phyloP scores from a whole-genome alignment of 2,113 vertebrate genomes.

The Eurypyga helias region DNA sequence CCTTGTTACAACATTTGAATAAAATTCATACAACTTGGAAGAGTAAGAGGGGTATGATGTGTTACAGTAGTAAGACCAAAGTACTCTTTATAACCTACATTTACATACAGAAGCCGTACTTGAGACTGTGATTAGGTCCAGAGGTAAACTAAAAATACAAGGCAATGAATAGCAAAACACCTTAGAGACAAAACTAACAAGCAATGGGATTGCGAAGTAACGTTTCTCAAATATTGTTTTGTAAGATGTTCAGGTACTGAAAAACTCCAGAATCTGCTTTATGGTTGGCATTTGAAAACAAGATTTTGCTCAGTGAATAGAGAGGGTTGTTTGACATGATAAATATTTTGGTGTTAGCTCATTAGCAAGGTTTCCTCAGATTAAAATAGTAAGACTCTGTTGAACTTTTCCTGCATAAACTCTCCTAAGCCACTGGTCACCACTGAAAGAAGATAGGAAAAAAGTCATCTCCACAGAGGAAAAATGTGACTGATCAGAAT shows the following conservation, averaged over 20 bases:
- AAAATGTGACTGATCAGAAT: not conserved
- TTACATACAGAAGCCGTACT: not conserved
- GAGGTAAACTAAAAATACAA: not conserved
- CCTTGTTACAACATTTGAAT: not conserved
- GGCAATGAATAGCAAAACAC: not conserved
- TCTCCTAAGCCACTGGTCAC: not conserved
- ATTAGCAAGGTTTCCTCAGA: not conserved
- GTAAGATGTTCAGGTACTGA: not conserved
- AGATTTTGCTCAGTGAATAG: not conserved
- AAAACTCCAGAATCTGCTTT: not conserved
- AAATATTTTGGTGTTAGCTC: not conserved
- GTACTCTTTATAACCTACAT: not conserved
- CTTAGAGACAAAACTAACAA: not conserved
- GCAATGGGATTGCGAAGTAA: not conserved
- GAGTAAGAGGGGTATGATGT: not conserved
- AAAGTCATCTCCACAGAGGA: not conserved
- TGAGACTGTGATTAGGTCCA: not conserved
- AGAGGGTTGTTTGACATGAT: not conserved
- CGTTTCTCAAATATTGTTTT: not conserved
- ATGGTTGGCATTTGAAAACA: not conserved
- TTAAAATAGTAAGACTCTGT: not conserved
- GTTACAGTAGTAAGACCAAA: not conserved
- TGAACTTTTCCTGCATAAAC: not conserved
- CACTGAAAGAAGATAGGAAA: not conserved
- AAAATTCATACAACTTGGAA: not conserved